Conservation (phyloP, 2,113 vertebrate species). For the Silurus glanis region DNA sequence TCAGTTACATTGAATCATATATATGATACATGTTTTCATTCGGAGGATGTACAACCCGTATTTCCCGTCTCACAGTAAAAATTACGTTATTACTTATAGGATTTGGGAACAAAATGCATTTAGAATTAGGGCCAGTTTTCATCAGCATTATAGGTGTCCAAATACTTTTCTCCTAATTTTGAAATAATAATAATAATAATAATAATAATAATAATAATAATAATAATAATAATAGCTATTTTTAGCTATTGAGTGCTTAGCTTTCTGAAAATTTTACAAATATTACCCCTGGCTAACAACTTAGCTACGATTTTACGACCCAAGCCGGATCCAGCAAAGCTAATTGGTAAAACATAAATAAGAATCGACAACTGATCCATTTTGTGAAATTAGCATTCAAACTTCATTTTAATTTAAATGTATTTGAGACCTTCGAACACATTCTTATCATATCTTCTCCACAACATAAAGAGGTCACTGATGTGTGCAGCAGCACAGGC, state of each 20-base stretch:
- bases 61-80: background rate
- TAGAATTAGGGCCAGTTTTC: background rate
- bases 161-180: too few relatives aligned
- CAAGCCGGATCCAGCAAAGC: background rate
- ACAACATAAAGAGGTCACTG: background rate
- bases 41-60: background rate
- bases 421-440: background rate
- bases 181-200: background rate
- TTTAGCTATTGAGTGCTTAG: background rate
- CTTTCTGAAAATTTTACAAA: background rate
- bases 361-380: background rate
- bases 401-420: background rate
- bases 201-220: background rate
- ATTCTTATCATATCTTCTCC: background rate
- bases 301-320: background rate
- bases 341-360: background rate
- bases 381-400: background rate
- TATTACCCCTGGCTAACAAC: background rate
- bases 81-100: background rate
- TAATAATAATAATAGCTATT: background rate
- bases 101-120: background rate
- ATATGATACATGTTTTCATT: background rate
- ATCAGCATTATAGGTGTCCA: too few relatives aligned
- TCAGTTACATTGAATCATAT: too few relatives aligned
- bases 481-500: background rate